Evolutionary conservation across 2,113 vertebrate genomes (phyloP), one percentile per base, ranked within the genome.

Genomic region (Istiophorus platypterus): DNA sequence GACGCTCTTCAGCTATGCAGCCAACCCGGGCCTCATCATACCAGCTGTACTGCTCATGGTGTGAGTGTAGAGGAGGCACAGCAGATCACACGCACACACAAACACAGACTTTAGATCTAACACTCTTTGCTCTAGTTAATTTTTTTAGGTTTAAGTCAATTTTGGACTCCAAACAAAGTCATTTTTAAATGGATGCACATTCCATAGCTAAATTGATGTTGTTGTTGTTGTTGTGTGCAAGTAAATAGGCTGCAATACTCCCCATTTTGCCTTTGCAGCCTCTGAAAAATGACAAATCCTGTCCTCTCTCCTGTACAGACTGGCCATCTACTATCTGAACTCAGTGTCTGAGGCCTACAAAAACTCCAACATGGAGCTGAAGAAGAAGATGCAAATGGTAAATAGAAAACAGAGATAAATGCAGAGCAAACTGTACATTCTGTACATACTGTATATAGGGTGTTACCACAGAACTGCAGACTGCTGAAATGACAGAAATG

Each of bases 351-450:
- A 98, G 92, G 97, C 97, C 0, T 98, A 99, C 85, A 86, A 97
- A 72, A 94, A 94, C 2, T 92, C 97, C 84, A 99, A 98, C 20
- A 89, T 90, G 12, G 98, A 97, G 83, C 94, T 99, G 81, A 98
- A 97, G 93, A 99, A 97, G 94, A 99, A 99, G 94, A 99, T 99
- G 95, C 97, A 99, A 92, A 95, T 95, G 95, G 98, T 99, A 66
- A 91, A 84, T 27, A 67, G 13, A 59, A 7, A 52, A 94, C 81
- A 3, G n/a, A 63, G 8, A 56, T 39, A 34, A 9, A 26, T n/a
- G 20, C 17, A 10, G 41, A 56, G 37, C 18, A 24, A 12, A 54
- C 13, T 68, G 37, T 20, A 20, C 14, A 17, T 18, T 11, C 17
- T 20, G 1, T 58, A 18, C 13, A 47, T 8, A 34, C 31, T 34